Evolutionary conservation across 2,888 invertebrate genomes (phyloP).

Genomic region (Diloba caeruleocephala): DNA sequence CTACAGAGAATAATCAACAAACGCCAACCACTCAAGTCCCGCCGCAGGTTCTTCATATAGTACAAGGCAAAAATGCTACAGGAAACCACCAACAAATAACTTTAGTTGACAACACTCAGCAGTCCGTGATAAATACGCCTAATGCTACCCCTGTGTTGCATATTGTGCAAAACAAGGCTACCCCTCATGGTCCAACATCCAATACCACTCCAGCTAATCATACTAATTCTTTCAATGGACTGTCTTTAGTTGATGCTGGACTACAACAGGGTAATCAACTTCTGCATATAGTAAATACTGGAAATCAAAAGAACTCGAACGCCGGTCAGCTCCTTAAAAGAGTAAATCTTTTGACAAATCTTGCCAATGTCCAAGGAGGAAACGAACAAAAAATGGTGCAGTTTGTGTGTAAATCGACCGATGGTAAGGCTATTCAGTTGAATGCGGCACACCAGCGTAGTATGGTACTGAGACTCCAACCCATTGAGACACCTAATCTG

Average conservation of each 20-base stretch:
- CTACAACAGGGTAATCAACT: slow-evolving; percentile 85
- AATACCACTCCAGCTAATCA: slow-evolving; percentile 69
- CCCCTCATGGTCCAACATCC: slow-evolving; percentile 57
- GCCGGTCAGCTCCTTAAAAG: slow-evolving; percentile 81
- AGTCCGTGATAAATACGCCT: slow-evolving; percentile 77
- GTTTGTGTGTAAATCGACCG: slow-evolving; percentile 90
- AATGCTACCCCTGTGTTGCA: slow-evolving; percentile 82
- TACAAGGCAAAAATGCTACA: slow-evolving; percentile 82
- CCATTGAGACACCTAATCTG: slow-evolving; percentile 76
- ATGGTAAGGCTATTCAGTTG: slow-evolving; percentile 89
- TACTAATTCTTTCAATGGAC: slow-evolving; percentile 74
- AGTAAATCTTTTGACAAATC: slow-evolving; percentile 85
- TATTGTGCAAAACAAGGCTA: slow-evolving; percentile 82
- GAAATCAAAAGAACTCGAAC: slow-evolving; percentile 75
- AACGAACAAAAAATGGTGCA: slow-evolving; percentile 89
- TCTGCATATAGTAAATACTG: slow-evolving; percentile 85
- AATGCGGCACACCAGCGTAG: slow-evolving; percentile 87
- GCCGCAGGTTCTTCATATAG: slow-evolving; percentile 83
- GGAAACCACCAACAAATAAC: slow-evolving; percentile 77
- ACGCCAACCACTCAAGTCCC: slow-evolving; percentile 60
- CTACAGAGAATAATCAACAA: slow-evolving; percentile 68
- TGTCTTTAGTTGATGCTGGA: slow-evolving; percentile 81
- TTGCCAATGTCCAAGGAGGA: slow-evolving; percentile 82
- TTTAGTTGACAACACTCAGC: slow-evolving; percentile 78
- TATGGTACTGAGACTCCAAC: slow-evolving; percentile 85